Base-by-base conservation (phyloP, 2,113 vertebrate genomes). In the Corythornis madagascariensis region DNA sequence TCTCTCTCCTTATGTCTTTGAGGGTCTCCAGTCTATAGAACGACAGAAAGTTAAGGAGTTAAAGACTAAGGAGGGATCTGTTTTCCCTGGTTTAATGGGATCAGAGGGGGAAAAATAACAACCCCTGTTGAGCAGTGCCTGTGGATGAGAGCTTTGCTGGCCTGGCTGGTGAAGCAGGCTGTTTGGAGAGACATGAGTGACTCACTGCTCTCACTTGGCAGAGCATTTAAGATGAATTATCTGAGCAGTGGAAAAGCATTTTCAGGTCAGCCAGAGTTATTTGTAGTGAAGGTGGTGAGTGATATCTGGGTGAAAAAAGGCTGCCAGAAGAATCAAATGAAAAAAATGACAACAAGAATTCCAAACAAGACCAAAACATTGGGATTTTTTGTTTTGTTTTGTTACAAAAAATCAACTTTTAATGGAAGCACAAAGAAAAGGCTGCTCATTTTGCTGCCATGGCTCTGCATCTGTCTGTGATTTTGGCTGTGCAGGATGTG, bases 181-280 rank as follows among this genome's bases (percentile, higher is more conserved):
- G 63, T 83, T 77, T 56, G 47, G 14, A 43, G 75, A 52, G 33
- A 33, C 16, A 2, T 1, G 40, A 67, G 40, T 85, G 88, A 89
- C 57, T 94, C 93, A 84, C 56, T n/a, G 78, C 82, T 84, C 65
- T 87, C 85, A 59, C 75, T 83, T 72, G 91, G 75, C 75, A 82
- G 31, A 60, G 40, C 52, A 17, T 48, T 72, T 86, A 67, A 88
- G 63, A 85, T 90, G 66, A 83, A 90, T 85, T 88, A 79, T 72
- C 66, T 60, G 86, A 85, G 76, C 71, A 71, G 38, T 60, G 57
- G 43, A 88, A 94, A 92, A 72, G 79, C 61, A 16, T 81, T 92
- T 86, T 86, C 84, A 63, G 84, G 73, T 90, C 89, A 94, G n/a
- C 13, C 65, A 74, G 31, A 80, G 64, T 69, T 92, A 43, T 67